phyloP scores from a whole-genome alignment of 2,888 invertebrate species.

The Acleris holmiana region DNA sequence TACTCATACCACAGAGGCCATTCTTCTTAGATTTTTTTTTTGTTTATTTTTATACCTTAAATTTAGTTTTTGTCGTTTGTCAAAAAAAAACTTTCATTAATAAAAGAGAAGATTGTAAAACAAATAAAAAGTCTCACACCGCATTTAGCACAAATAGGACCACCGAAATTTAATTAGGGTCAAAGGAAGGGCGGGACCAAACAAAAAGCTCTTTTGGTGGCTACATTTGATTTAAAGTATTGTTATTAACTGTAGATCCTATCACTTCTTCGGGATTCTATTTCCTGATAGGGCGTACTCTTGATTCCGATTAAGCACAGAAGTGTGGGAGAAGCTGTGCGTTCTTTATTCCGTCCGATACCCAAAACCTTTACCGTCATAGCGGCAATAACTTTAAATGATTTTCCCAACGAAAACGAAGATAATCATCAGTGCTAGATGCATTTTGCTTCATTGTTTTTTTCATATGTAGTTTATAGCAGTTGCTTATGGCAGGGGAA shows the following conservation, averaged over 20 bases:
- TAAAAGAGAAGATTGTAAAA: too few relatives aligned
- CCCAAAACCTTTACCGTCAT: not conserved
- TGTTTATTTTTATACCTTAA: too few relatives aligned
- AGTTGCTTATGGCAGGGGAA: not conserved
- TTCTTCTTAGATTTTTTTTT: too few relatives aligned
- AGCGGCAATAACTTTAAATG: not conserved
- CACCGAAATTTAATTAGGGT: not conserved
- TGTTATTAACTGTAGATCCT: conserved; percentile 56
- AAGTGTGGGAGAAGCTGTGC: conserved; percentile 33
- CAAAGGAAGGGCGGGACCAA: not conserved
- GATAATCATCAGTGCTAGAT: too few relatives aligned
- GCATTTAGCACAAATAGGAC: not conserved
- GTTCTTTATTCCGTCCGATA: conserved; percentile 31
- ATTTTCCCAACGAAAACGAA: too few relatives aligned
- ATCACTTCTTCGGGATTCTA: conserved; percentile 46
- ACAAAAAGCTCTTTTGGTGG: conserved; percentile 21
- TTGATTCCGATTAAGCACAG: conserved; percentile 3
- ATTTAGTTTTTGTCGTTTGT: too few relatives aligned
- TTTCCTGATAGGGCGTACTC: not conserved
- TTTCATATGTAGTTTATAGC: not conserved
- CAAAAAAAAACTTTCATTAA: too few relatives aligned
- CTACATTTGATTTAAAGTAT: not conserved
- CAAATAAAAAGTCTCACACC: not conserved
- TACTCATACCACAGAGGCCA: too few relatives aligned
- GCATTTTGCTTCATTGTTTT: not conserved